Conservation (phyloP, 2,797 vertebrate genomes). For the Lacerta agilis region DNA sequence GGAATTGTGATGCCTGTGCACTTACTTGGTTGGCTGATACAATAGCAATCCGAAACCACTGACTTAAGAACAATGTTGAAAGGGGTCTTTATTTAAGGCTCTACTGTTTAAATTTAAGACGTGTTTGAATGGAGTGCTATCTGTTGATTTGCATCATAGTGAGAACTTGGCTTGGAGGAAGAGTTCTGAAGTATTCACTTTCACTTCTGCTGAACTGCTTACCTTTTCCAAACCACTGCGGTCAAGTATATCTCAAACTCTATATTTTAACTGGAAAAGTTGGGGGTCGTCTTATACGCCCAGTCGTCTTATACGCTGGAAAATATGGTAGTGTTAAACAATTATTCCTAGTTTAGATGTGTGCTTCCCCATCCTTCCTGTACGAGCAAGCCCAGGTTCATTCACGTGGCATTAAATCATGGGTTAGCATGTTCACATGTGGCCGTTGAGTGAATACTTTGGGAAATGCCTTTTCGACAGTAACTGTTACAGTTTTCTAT, state of each 20-base stretch:
- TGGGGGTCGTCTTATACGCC: too few relatives aligned
- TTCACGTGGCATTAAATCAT: too few relatives aligned
- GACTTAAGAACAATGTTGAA: background rate
- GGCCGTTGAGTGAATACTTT: background rate
- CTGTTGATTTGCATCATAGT: background rate
- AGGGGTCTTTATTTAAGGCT: background rate
- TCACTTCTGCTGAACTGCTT: background rate
- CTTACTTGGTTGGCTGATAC: background rate
- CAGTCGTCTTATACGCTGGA: too few relatives aligned
- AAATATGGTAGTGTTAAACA: background rate
- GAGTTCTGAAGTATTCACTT: background rate
- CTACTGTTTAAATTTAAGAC: background rate
- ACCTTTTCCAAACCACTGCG: background rate
- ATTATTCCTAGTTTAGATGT: background rate
- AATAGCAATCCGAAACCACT: background rate
- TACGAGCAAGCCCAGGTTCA: too few relatives aligned
- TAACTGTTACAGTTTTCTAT: background rate
- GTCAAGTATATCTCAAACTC: too few relatives aligned
- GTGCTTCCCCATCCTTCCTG: too few relatives aligned
- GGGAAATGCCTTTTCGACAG: background rate
- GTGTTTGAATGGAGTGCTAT: rapidly evolving
- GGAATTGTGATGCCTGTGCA: background rate
- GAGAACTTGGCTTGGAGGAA: background rate
- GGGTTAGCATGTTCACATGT: too few relatives aligned
- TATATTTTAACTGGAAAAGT: too few relatives aligned